Conservation (phyloP, 2,888 invertebrate species). For the Drosophila pseudotakahashii region DNA sequence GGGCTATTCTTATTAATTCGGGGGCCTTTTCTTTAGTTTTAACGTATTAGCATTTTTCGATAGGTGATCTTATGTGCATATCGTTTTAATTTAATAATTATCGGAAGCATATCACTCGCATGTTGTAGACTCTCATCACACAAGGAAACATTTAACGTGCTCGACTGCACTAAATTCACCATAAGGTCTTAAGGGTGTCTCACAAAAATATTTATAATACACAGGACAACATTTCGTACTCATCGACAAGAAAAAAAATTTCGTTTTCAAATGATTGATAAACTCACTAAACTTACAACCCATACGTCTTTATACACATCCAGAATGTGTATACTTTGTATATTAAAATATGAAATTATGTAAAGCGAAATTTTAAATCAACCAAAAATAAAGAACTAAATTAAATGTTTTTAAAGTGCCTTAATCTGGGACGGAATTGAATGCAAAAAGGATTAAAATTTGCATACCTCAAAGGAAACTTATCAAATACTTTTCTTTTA, state of each 20-base stretch:
- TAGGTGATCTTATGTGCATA: constrained; percentile 70
- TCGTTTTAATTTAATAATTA: constrained; percentile 72
- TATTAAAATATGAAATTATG: constrained; percentile 6
- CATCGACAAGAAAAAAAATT: constrained; percentile 42
- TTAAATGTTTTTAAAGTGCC: constrained; percentile 5
- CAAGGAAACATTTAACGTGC: constrained; percentile 19
- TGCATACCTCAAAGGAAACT: too few species aligned
- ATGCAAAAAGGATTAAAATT: too few species aligned
- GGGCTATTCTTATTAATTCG: constrained; percentile 26
- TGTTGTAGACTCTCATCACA: constrained; percentile 71
- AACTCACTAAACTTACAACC: constrained; percentile 8
- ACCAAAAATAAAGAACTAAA: constrained; percentile 27
- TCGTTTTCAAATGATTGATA: constrained; percentile 13
- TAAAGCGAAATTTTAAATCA: constrained; percentile 30
- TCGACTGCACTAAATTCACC: constrained; percentile 6
- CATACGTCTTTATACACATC: not conserved
- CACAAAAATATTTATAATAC: constrained; percentile 72
- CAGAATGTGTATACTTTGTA: not conserved
- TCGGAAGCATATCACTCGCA: constrained; percentile 79
- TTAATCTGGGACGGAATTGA: too few species aligned
- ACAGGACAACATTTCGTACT: constrained; percentile 50
- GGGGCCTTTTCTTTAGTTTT: constrained; percentile 51
- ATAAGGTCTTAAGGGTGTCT: constrained; percentile 74
- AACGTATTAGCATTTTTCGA: constrained; percentile 67
- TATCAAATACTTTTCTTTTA: too few species aligned